These are phyloP conservation scores for Phragmatobia fuliginosa DNA, from an alignment of 2,888 invertebrate species.

Conservation along the genomic window DNA sequence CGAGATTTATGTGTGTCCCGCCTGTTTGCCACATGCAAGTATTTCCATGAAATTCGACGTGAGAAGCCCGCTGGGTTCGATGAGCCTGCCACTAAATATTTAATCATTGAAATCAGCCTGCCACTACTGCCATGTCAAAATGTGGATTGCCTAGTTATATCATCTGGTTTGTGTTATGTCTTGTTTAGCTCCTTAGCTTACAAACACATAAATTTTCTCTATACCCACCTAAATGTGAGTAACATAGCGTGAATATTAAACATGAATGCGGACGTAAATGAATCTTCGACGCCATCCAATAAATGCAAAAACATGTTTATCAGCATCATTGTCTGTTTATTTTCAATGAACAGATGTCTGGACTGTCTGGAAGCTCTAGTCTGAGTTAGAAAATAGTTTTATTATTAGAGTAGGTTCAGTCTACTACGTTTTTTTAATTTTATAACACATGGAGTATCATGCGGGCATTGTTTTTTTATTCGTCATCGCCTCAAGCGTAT, in stretches of 20 bases:
- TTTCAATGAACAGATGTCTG: constrained; percentile 18
- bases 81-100: constrained; percentile 18
- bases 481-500: background rate
- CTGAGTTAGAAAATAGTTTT: constrained; percentile 16
- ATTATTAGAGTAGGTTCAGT: constrained; percentile 9
- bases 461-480: constrained; percentile 1
- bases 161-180: constrained; percentile 39
- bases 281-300: constrained; percentile 22
- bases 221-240: background rate
- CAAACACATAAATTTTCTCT: constrained; percentile 21
- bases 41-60: constrained; percentile 73
- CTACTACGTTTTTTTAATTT: constrained; percentile 6
- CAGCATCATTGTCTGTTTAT: constrained; percentile 18
- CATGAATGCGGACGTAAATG: constrained; percentile 18
- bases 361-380: constrained; percentile 12
- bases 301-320: constrained; percentile 20
- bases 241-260: constrained; percentile 22
- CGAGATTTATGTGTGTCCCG: constrained; percentile 78
- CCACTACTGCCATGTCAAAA: constrained; percentile 34
- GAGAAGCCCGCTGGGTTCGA: constrained; percentile 53
- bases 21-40: constrained; percentile 71
- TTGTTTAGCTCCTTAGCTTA: constrained; percentile 29
- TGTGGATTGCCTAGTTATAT: constrained; percentile 24
- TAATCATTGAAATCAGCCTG: too few species aligned
- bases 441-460: background rate